phyloP scores from a whole-genome alignment of 2,797 vertebrate species.

The Anniella stebbinsi region DNA sequence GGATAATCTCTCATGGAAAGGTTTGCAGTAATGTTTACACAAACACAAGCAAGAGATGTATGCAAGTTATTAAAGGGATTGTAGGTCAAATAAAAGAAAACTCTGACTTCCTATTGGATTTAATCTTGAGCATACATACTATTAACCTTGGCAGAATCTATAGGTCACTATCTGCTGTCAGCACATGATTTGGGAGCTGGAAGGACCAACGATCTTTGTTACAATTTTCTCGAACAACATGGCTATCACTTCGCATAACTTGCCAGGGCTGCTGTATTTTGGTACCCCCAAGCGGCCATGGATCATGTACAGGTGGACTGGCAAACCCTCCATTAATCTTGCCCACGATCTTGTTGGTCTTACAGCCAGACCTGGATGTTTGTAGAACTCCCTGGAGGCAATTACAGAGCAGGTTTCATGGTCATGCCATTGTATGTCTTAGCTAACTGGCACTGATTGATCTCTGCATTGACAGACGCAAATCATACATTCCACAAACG shows the following conservation, averaged over 20 bases:
- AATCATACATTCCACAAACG: not conserved
- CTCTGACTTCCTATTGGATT: not conserved
- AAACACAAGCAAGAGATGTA: not conserved
- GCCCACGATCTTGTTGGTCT: not conserved
- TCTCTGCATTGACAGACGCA: not conserved
- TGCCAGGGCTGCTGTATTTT: not conserved
- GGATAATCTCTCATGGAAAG: not conserved
- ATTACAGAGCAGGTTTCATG: not conserved
- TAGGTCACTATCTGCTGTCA: not conserved
- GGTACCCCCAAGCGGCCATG: not conserved
- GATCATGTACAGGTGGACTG: not conserved
- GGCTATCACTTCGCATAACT: not conserved
- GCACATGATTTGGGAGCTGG: not conserved
- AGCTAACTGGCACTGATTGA: not conserved
- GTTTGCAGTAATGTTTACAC: not conserved
- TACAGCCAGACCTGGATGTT: not conserved
- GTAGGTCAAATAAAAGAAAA: not conserved
- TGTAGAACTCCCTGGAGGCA: not conserved
- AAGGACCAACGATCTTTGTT: not conserved
- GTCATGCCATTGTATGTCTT: not conserved
- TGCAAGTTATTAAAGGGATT: not conserved
- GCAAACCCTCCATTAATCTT: not conserved
- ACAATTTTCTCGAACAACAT: not conserved
- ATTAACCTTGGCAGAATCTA: not conserved
- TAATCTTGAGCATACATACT: not conserved